Base-by-base conservation (phyloP, 1,140 invertebrate species). In the Drosophila pseudoananassae region DNA sequence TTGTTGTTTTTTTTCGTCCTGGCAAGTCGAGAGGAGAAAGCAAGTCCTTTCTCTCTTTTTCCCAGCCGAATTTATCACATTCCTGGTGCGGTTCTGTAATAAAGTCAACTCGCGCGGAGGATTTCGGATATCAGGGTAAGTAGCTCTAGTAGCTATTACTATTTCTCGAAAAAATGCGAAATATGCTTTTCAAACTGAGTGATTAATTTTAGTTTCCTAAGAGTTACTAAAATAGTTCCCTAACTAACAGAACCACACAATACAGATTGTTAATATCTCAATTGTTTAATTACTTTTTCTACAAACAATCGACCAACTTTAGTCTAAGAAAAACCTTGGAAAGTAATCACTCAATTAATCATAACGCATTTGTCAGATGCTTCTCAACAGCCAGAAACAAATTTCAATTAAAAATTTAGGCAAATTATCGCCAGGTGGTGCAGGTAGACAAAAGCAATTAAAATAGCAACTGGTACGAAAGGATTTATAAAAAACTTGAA, bases 1-100 rank as follows among this genome's bases (percentile, higher is more conserved):
- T 64, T 70, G 52, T 71, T 64, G 75, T 54, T 64, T 60, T 76
- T 52, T 78, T 40, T 57, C 33, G 33, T 23, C 45, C 58, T 59
- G 55, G 47, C 38, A 51, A 27, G 8, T 33, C 8, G 3, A 8
- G 31, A 10, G 9, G 31, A 33, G 31, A 10, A 27, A 55, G 54
- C 43, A 68, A 27, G 36, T 3, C 38, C 20, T 51, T 72, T 23
- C 33, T 36, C 43, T 61, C 36, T 61, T 49, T 66, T 25, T 66
- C 59, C 33, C 58, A 15, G 23, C 15, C 29, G 54, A 31, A 29
- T 72, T 27, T 40, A 36, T 50, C 68, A 36, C 40, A 72, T 54
- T 61, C 50, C 27, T 25, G 20, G 23, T 27, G 40, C 10, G 33
- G 45, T 29, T 25, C 27, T 8, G 31, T 72, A 52, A 59, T 70